These are phyloP conservation scores for Crambe crambe DNA, from an alignment of 37 sponge, comb jelly and placozoan species.

Conservation along the genomic window DNA sequence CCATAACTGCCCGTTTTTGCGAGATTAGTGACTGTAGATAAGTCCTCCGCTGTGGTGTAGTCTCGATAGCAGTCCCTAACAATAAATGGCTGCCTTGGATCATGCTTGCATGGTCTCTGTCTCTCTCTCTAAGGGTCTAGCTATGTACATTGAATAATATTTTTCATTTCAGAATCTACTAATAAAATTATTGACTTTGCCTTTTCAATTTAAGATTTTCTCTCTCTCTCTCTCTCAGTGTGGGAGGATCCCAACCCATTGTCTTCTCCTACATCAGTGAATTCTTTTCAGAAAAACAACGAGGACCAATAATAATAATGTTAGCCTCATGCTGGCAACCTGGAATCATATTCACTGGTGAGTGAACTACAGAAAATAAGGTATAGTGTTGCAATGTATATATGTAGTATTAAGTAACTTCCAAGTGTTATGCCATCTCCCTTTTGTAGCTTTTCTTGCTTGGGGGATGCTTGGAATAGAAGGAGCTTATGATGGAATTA, in stretches of 20 bases:
- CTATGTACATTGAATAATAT: too few species aligned
- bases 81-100: too few species aligned
- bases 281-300: conserved; percentile 40
- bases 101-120: too few species aligned
- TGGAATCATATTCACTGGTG: conserved; percentile 46
- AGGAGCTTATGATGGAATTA: conserved; percentile 7
- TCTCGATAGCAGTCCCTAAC: too few species aligned
- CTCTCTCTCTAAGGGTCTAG: too few species aligned
- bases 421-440: not conserved
- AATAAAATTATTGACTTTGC: too few species aligned
- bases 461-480: conserved; percentile 4
- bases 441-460: conserved; percentile 8
- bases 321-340: conserved; percentile 46
- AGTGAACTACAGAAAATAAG: not conserved
- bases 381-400: not conserved
- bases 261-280: conserved; percentile 60
- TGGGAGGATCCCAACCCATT: conserved; percentile 55
- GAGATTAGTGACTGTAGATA: too few species aligned
- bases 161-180: too few species aligned
- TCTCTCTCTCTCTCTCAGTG: conserved; percentile 12
- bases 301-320: conserved; percentile 38
- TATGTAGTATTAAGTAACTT: too few species aligned
- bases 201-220: too few species aligned
- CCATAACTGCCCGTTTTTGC: too few species aligned
- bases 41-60: too few species aligned